Evolutionary conservation across 2,113 vertebrate species (phyloP), one percentile per base, ranked within the genome.

Genomic region (Phalacrocorax aristotelis): DNA sequence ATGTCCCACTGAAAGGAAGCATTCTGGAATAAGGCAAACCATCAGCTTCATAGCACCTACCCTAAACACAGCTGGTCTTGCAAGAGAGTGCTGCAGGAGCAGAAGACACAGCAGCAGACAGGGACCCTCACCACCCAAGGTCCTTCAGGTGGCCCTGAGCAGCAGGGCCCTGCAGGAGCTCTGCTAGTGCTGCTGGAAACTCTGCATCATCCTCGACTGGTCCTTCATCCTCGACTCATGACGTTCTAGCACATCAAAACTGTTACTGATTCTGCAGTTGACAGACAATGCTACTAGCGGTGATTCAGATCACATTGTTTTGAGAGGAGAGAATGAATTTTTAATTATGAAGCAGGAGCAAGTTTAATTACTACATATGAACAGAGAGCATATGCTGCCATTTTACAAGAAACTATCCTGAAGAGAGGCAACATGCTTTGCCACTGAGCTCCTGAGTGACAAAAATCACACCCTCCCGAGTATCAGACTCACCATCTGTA

Each of bases 401-500:
- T 96, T 91, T 97, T 88, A 55, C 64, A 88, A 78, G 66, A 82
- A 92, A 36, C 22, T 15, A 34, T 69, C 23, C 70, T 46, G 51
- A 85, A 54, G 21, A 74, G 61, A 87, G 90, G 91, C 55, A 55
- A 36, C 26, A 6, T 32, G 84, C 69, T 87, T 81, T 68, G 91
- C 86, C 69, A 83, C 62, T 21, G 48, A 72, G 85, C 81, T 97
- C 71, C 70, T 5, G 5, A 77, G 81, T 32, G 6, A 97, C 95
- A 89, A 83, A 91, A 96, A 84, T 94, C 87, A 90, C 96, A 94
- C 78, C 66, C 90, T 92, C 40, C 42, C 0, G 3, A 90, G 87
- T 95, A 95, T 87, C 91, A 97, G 93, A 95, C 94, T 91, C 25
- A 1, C 91, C 95, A 97, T 96, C 96, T 96, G 93, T 52, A 97